phyloP scores from a whole-genome alignment of 2,888 invertebrate genomes.

The Dugesia japonica region DNA sequence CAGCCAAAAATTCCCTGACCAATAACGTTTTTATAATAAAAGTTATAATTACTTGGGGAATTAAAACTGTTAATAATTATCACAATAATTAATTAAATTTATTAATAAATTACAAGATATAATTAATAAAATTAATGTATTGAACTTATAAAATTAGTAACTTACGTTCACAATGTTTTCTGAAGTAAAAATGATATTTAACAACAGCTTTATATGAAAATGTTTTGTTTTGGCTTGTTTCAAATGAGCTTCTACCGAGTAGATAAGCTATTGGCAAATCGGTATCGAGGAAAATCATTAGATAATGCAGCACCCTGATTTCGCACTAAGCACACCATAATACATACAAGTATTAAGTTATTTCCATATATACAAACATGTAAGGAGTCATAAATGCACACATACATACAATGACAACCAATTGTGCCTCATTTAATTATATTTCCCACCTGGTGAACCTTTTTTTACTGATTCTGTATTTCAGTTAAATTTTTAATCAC shows the following conservation, averaged over 20 bases:
- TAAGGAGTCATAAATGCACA: neutral
- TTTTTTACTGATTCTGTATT: slow-evolving; percentile 13
- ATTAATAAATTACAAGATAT: neutral
- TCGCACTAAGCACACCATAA: neutral
- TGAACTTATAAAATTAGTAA: neutral
- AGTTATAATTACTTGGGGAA: neutral
- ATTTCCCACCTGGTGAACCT: slow-evolving; percentile 15
- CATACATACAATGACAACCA: slow-evolving; percentile 12
- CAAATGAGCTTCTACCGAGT: slow-evolving; percentile 20
- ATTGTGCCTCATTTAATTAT: slow-evolving; percentile 20
- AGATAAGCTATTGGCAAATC: slow-evolving; percentile 15
- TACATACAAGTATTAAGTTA: neutral
- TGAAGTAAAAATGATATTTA: neutral
- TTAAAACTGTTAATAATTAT: neutral
- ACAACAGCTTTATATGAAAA: neutral
- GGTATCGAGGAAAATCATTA: slow-evolving; percentile 15
- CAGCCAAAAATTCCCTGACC: neutral
- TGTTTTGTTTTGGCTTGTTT: slow-evolving; percentile 14
- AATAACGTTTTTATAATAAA: neutral
- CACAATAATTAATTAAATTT: too few species aligned
- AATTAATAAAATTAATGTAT: neutral
- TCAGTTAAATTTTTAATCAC: neutral
- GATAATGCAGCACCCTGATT: slow-evolving; percentile 1
- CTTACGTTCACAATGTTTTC: neutral
- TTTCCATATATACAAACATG: neutral